Evolutionary conservation across 2,888 invertebrate genomes (phyloP), one percentile per base, ranked within the genome.

Genomic region (Rhingia campestris): DNA sequence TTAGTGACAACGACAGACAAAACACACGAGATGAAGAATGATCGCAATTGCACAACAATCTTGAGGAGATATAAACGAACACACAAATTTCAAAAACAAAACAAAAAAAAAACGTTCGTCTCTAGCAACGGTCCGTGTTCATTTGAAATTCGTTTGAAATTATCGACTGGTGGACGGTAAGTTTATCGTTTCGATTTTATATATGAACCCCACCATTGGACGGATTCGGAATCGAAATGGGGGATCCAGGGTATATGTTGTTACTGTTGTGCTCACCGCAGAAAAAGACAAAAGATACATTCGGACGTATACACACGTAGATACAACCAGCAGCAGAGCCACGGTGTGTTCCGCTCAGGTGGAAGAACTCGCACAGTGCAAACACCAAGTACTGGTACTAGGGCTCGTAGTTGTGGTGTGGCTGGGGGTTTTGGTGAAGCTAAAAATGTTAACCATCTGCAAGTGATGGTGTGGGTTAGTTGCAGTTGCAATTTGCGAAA

Each of bases 111-210:
- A 64, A 74, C 84, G 84, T 74, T 84, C 70, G 64, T 66, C 80
- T 80, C 56, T 63, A 66, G 64, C 79, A 79, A 67, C 86, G 80
- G 86, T 79, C 77, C 81, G 86, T 82, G 73, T 79, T 86, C 86
- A 77, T 86, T 86, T 86, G 86, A 86, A 86, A 86, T 86, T 77
- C 86, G 72, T 86, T 86, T 86, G 86, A 86, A 86, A 81, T 86
- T 80, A 86, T 84, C 86, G 86, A 86, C 86, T 86, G 86, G 84
- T 86, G 67, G 82, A 80, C 74, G 77, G 73, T 82, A 58, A 76
- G 80, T 72, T 77, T 82, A 77, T 81, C 77, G 81, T 86, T 82
- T 86, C 72, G 72, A 84, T 81, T 86, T 86, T 86, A 86, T 86
- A 86, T 86, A 86, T 80, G 82, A 67, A 86, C 86, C 86, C 86